Conservation (phyloP, 2,888 invertebrate genomes). For the Netelia fuscicornis region DNA sequence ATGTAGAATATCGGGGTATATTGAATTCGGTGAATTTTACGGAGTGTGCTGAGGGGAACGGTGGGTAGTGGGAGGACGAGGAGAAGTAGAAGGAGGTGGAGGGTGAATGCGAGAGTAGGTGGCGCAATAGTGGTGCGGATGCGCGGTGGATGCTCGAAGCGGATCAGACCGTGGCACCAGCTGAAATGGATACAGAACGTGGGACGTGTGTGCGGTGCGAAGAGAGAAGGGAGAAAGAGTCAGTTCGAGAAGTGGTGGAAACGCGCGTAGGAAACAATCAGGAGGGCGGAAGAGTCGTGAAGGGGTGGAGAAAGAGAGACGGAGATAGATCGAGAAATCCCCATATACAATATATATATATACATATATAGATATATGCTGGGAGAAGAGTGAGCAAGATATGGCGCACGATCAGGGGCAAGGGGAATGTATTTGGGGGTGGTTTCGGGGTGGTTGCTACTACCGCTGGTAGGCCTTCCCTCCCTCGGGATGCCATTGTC, state of each 20-base stretch:
- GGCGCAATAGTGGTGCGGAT: conserved; percentile 64
- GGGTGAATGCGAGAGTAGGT: conserved; percentile 57
- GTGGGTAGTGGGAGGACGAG: conserved; percentile 78
- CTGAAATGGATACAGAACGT: conserved; percentile 59
- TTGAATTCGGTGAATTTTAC: conserved; percentile 83
- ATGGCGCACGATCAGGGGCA: conserved; percentile 60
- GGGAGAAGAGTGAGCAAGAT: conserved; percentile 57
- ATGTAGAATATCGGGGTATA: conserved; percentile 83
- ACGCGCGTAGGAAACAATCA: conserved; percentile 82
- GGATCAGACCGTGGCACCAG: conserved; percentile 59
- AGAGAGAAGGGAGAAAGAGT: conserved; percentile 61
- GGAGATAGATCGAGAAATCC: conserved; percentile 10
- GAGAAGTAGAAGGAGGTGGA: conserved; percentile 61
- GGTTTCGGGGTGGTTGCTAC: conserved; percentile 71
- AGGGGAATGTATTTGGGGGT: conserved; percentile 65
- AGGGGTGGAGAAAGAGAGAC: conserved; percentile 59
- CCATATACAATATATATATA: not conserved
- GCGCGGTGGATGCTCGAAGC: conserved; percentile 67
- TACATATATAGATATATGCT: not conserved
- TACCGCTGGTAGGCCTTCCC: conserved; percentile 79
- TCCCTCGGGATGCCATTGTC: conserved; percentile 83
- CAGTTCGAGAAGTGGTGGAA: conserved; percentile 76
- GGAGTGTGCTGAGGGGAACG: conserved; percentile 85
- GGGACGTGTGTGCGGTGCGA: conserved; percentile 65
- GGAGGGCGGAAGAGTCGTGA: conserved; percentile 73